These are phyloP conservation scores for Ameiurus melas DNA, from an alignment of 2,113 vertebrate species.

Conservation along the genomic window DNA sequence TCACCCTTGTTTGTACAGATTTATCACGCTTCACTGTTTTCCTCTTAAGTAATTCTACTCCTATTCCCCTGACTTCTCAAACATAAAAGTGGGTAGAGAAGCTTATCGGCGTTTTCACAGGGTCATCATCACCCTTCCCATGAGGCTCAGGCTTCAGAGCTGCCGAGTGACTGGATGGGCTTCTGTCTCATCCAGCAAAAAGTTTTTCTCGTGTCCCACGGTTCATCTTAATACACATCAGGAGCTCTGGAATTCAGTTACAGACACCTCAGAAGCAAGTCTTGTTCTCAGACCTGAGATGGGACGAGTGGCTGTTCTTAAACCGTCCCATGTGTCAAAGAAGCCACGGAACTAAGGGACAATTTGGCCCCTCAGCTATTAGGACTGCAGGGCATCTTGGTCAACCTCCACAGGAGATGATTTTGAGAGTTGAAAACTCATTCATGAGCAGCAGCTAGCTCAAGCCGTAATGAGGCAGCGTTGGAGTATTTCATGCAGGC, in stretches of 20 bases:
- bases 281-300: slow-evolving; percentile 63
- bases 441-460: slow-evolving; percentile 27
- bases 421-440: slow-evolving; percentile 23
- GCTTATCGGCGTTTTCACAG: slow-evolving; percentile 51
- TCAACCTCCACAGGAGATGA: slow-evolving; percentile 23
- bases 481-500: slow-evolving; percentile 31
- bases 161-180: slow-evolving; percentile 66
- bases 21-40: slow-evolving; percentile 43
- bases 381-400: slow-evolving; percentile 3
- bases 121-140: slow-evolving; percentile 62
- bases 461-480: slow-evolving; percentile 47
- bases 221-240: slow-evolving; percentile 70
- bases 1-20: slow-evolving; percentile 55
- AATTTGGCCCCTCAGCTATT: neutral
- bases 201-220: slow-evolving; percentile 74
- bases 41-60: slow-evolving; percentile 41
- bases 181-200: slow-evolving; percentile 68
- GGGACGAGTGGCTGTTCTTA: slow-evolving; percentile 20
- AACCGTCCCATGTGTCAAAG: slow-evolving; percentile 12
- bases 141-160: slow-evolving; percentile 64
- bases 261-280: slow-evolving; percentile 68
- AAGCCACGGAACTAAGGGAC: neutral
- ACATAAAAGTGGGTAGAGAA: slow-evolving; percentile 28
- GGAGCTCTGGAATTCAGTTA: slow-evolving; percentile 75
- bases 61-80: slow-evolving; percentile 39